Evolutionary conservation across 1,140 invertebrate genomes (phyloP), one percentile per base, ranked within the genome.

Genomic region (Microplitis demolitor): DNA sequence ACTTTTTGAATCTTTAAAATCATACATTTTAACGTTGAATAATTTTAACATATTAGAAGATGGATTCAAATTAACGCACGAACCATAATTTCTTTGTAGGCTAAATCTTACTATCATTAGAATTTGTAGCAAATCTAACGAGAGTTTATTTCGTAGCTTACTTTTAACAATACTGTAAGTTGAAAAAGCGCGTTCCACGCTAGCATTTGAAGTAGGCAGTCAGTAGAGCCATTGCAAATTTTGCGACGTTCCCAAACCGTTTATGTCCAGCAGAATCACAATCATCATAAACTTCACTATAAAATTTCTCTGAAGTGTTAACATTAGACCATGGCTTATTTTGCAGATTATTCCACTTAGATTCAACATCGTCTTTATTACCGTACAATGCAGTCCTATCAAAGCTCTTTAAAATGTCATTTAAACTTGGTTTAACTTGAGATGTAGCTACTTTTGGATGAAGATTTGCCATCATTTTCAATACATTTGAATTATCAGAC

Each of bases 371-470:
- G 3, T 72, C 66, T 74, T 34, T 34, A 50, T 74, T 16, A 45
- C 37, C 37, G 3, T 2, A 39, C 37, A 39, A 39, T 3, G 67
- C 51, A 34, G 13, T 63, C 11, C 8, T 14, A 31, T 14, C 33
- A 11, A 11, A 16, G 64, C 50, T 60, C 66, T 37, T 9, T 69
- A 74, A n/a, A 13, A n/a, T 6, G 45, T 11, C 1, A 56, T 69
- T 69, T 13, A 74, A 14, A 60, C 54, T 33, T 4, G 61, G 31
- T 24, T 69, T 33, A 33, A 74, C 69, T 9, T 63, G 14, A 31
- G 63, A 74, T 39, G 16, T 11, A 39, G 37, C 37, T 2, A 39
- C 37, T 39, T 39, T 39, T 2, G 37, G 37, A 39, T 39, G 37
- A 39, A 39, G 37, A 39, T 39, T 3, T 39, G 37, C 3, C 37